phyloP scores from a whole-genome alignment of 2,888 invertebrate genomes.

The Gastracanthus pulcherrimus region DNA sequence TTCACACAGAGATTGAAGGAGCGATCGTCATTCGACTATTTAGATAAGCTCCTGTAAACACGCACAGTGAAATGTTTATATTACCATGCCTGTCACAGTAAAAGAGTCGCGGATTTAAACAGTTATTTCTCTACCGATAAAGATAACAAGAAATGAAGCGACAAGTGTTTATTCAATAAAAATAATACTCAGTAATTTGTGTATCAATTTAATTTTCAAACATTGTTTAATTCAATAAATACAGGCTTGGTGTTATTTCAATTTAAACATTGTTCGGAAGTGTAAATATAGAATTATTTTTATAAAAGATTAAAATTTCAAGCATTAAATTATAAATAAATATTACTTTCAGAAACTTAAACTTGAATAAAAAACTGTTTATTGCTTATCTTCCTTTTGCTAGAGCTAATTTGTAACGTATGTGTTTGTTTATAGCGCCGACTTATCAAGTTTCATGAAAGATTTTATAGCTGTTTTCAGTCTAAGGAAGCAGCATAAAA shows the following conservation, averaged over 20 bases:
- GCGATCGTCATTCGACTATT: slow-evolving; percentile 17
- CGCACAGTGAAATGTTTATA: slow-evolving; percentile 5
- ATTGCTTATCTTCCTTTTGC: too few species aligned
- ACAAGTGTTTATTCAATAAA: background rate
- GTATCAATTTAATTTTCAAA: too few species aligned
- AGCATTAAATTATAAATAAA: too few species aligned
- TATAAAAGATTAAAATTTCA: too few species aligned
- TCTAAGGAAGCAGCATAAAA: slow-evolving; percentile 7
- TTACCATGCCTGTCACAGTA: slow-evolving; percentile 2
- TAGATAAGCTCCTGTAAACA: slow-evolving; percentile 13
- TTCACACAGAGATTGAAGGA: background rate
- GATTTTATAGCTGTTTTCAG: background rate
- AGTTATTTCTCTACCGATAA: background rate
- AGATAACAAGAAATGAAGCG: background rate
- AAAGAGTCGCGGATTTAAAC: background rate
- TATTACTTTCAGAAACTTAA: too few species aligned
- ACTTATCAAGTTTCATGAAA: slow-evolving; percentile 15
- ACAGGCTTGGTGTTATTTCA: too few species aligned
- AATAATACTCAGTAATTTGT: too few species aligned
- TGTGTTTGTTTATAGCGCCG: background rate
- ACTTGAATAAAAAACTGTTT: too few species aligned
- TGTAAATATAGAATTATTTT: too few species aligned
- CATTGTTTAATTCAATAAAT: too few species aligned
- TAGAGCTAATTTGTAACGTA: background rate
- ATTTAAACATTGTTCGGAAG: too few species aligned